phyloP scores from a whole-genome alignment of 1,140 invertebrate genomes.

The Hormaphis cornu region DNA sequence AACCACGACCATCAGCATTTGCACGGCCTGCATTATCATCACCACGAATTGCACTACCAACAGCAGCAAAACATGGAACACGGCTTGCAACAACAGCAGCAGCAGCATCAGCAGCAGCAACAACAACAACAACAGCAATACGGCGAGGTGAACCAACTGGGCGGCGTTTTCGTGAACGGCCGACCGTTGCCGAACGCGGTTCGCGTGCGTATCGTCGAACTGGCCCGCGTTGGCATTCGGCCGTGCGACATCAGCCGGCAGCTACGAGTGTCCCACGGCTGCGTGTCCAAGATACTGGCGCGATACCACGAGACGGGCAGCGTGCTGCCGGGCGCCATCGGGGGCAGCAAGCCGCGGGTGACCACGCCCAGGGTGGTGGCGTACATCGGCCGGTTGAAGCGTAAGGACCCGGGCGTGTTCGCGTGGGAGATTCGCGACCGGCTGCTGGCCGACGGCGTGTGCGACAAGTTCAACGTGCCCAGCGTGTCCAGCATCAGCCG shows the following conservation, averaged over 20 bases:
- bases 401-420: conserved; percentile 90
- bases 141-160: conserved; percentile 39
- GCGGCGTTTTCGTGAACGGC: conserved; percentile 87
- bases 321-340: conserved; percentile 87
- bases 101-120: not conserved
- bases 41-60: not conserved
- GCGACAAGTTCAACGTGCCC: conserved; percentile 91
- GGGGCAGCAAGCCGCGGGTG: conserved; percentile 86
- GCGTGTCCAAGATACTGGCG: conserved; percentile 89
- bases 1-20: not conserved
- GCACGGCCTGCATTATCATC: not conserved
- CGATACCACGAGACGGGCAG: conserved; percentile 83
- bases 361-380: conserved; percentile 79
- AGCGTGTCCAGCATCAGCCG: conserved; percentile 85
- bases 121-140: conserved; percentile 29
- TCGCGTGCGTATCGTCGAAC: conserved; percentile 77
- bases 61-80: not conserved
- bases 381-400: conserved; percentile 85
- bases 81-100: not conserved
- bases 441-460: conserved; percentile 75
- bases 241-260: conserved; percentile 92
- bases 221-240: conserved; percentile 81
- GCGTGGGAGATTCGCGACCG: conserved; percentile 90
- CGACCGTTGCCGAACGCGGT: conserved; percentile 74
- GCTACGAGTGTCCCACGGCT: conserved; percentile 86